phyloP scores from a whole-genome alignment of 2,113 vertebrate genomes.

The Cromileptes altivelis region DNA sequence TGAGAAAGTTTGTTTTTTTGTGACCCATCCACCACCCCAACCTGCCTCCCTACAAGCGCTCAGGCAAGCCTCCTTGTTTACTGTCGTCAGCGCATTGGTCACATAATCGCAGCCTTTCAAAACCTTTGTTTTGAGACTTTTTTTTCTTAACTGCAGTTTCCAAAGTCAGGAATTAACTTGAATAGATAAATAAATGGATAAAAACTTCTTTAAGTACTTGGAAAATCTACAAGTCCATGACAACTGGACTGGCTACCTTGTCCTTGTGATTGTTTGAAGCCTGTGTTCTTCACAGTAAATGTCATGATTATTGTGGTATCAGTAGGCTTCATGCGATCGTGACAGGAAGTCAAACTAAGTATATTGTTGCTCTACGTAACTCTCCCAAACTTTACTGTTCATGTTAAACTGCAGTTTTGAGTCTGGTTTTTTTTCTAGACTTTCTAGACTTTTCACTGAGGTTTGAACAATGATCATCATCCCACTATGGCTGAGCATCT shows the following conservation, averaged over 20 bases:
- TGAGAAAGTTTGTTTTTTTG: too few relatives aligned
- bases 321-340: neutral
- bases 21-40: too few relatives aligned
- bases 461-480: conserved; percentile 15
- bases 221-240: neutral
- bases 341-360: neutral
- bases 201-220: neutral
- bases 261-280: neutral
- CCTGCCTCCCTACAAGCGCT: too few relatives aligned
- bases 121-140: neutral
- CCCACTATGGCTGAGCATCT: conserved; percentile 25
- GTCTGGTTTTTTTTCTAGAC: neutral
- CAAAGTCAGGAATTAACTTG: neutral
- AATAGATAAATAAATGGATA: too few relatives aligned
- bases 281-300: neutral
- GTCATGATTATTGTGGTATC: neutral
- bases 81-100: too few relatives aligned
- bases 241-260: neutral
- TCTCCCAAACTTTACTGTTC: neutral
- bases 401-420: neutral
- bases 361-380: neutral
- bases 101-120: too few relatives aligned
- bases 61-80: too few relatives aligned
- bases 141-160: neutral
- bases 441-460: neutral